Evolutionary conservation across 2,797 vertebrate species (phyloP).

Genomic region (Spea hammondii): DNA sequence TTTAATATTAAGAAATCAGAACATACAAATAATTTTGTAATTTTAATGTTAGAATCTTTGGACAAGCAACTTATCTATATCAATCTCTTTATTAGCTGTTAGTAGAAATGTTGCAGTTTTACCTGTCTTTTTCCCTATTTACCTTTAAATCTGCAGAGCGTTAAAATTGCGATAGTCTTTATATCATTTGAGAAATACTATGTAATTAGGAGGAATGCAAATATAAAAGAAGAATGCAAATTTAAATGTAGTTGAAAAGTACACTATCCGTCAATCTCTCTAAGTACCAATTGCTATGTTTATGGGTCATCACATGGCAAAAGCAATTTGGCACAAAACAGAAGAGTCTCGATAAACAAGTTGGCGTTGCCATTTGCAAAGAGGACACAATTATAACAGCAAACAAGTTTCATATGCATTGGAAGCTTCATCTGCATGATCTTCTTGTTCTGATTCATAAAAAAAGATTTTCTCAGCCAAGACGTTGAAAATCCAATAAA

Average conservation of each 20-base stretch:
- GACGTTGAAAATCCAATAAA: conserved; percentile 18
- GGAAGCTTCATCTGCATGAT: conserved; percentile 15
- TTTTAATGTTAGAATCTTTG: no score
- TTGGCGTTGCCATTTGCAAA: conserved; percentile 13
- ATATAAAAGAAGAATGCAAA: conserved; percentile 8
- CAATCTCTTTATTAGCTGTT: no score
- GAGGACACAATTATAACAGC: conserved; percentile 27
- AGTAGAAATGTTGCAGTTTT: no score
- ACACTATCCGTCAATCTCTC: conserved; percentile 32
- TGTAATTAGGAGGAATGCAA: not conserved
- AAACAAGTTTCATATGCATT: conserved; percentile 5
- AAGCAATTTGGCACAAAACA: conserved; percentile 36
- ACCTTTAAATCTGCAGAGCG: not conserved
- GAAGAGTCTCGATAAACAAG: conserved; percentile 16
- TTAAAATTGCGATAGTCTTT: not conserved
- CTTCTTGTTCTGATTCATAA: conserved; percentile 16
- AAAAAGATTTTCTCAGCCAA: conserved; percentile 18
- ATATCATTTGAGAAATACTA: not conserved
- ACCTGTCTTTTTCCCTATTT: no score
- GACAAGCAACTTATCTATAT: no score
- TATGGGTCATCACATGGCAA: conserved; percentile 41
- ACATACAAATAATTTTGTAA: no score
- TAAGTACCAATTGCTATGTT: conserved; percentile 36
- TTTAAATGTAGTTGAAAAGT: conserved; percentile 15
- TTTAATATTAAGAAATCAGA: no score